phyloP scores from a whole-genome alignment of 2,797 vertebrate genomes.

The Pipistrellus nathusii region DNA sequence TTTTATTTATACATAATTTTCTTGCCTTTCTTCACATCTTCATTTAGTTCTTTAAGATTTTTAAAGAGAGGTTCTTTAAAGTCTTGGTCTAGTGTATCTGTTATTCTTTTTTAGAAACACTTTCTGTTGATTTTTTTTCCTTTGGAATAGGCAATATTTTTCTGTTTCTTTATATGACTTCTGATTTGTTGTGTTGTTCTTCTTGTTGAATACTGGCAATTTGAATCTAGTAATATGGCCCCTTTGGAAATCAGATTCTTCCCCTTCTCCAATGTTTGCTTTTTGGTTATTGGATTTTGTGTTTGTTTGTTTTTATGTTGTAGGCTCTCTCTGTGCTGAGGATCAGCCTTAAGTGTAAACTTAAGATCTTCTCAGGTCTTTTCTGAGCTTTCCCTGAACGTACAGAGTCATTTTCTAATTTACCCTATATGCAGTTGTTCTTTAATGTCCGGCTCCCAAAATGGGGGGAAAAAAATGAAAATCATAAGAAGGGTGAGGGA shows the following conservation, averaged over 20 bases:
- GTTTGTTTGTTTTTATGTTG: background rate
- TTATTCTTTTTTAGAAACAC: background rate
- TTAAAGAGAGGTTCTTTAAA: constrained; percentile 20
- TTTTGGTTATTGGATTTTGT: background rate
- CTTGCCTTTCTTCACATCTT: background rate
- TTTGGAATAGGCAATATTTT: background rate
- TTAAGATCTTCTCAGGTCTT: background rate
- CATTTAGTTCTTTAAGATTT: constrained; percentile 6
- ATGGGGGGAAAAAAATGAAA: background rate
- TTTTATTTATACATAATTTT: background rate
- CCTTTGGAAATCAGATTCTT: constrained; percentile 25
- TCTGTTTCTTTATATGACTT: background rate
- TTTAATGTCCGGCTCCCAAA: background rate
- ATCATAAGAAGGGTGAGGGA: background rate
- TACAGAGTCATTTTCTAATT: background rate
- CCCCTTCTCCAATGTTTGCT: background rate
- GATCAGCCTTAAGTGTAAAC: background rate
- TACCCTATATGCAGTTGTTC: background rate
- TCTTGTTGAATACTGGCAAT: background rate
- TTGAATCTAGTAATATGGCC: background rate
- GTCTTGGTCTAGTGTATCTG: background rate
- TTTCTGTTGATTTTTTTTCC: background rate
- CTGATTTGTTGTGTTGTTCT: background rate
- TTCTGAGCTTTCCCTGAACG: background rate
- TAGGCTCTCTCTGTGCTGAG: background rate